Base-by-base conservation (phyloP, 1,140 invertebrate species). In the Drosophila sp. region DNA sequence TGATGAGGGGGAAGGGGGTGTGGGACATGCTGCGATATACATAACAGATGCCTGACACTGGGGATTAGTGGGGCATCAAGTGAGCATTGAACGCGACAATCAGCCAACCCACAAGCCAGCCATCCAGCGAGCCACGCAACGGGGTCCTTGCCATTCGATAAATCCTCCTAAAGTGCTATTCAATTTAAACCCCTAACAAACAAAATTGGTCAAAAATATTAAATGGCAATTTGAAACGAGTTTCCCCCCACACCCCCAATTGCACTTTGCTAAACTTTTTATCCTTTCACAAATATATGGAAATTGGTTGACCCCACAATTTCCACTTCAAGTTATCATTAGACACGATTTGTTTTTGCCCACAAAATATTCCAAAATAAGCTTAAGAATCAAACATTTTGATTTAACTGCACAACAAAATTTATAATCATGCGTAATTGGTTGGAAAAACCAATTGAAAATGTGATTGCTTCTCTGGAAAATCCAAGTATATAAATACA, bases 31-130 rank as follows among this genome's bases (percentile, higher is more conserved):
- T 25, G 66, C 57, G 35, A 64, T 75, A 66, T 71, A 66, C 67
- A 61, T 44, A 71, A 77, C 74, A 73, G 71, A 70, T 75, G 70
- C 74, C 56, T 67, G 82, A 65, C 82, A 75, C 74, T 72, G 60
- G 79, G 83, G 83, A 86, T 86, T 86, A 86, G 83, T 58, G 56
- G 60, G 71, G 83, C 70, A 76, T 87, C 76, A 79, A 76, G 66
- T 76, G 75, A 58, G 79, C 78, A 86, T 76, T 72, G 66, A 85
- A 67, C 74, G 55, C 11, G 60, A 29, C 70, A 55, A 57, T 35
- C 72, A 40, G 60, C 65, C 25, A 60, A 75, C 65, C 25, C 50
- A 75, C 17, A 38, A 33, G 25, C 30, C 66, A 32, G n/a, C n/a
- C n/a, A n/a, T n/a, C n/a, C n/a, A n/a, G 11, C 56, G 4, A 60